A percentile compares a stretch with the other conserved stretches of the same genome.
Conservation (phyloP, 2,113 vertebrate species). For the Pelobates fuscus region DNA sequence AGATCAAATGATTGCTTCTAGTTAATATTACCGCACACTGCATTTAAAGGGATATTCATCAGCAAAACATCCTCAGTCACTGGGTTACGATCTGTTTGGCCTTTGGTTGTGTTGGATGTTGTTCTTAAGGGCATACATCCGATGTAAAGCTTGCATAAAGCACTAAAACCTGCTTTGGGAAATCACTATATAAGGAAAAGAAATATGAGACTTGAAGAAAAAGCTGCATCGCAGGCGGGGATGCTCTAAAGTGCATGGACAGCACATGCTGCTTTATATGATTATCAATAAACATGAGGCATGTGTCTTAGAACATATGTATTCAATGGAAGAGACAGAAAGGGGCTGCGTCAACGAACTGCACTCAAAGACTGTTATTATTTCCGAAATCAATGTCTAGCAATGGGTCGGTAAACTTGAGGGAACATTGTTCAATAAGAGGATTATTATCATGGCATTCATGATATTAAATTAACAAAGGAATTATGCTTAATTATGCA, state of each 20-base stretch:
- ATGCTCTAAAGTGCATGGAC: not conserved
- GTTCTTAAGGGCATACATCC: slow-evolving; percentile 39
- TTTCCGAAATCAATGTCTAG: too few species aligned
- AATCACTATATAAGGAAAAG: slow-evolving; percentile 39
- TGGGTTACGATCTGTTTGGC: slow-evolving; percentile 16
- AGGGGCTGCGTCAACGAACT: too few species aligned
- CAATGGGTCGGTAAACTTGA: too few species aligned
- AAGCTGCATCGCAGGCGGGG: not conserved
- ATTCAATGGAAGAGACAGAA: too few species aligned
- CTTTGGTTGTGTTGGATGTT: slow-evolving; percentile 30
- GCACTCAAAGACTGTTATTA: too few species aligned
- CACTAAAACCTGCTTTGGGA: not conserved
- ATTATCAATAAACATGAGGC: not conserved
- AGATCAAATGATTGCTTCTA: not conserved
- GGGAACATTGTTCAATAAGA: too few species aligned
- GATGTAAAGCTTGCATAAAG: slow-evolving; percentile 28
- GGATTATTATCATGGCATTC: too few species aligned
- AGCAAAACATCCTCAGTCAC: not conserved
- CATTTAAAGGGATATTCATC: not conserved
- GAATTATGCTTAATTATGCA: too few species aligned
- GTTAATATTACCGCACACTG: not conserved
- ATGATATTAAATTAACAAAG: too few species aligned
- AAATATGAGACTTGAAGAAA: slow-evolving; percentile 1
- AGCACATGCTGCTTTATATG: not conserved
- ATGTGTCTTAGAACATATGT: not conserved